Conservation (phyloP, 2,888 invertebrate species). For the Phalera bucephala region DNA sequence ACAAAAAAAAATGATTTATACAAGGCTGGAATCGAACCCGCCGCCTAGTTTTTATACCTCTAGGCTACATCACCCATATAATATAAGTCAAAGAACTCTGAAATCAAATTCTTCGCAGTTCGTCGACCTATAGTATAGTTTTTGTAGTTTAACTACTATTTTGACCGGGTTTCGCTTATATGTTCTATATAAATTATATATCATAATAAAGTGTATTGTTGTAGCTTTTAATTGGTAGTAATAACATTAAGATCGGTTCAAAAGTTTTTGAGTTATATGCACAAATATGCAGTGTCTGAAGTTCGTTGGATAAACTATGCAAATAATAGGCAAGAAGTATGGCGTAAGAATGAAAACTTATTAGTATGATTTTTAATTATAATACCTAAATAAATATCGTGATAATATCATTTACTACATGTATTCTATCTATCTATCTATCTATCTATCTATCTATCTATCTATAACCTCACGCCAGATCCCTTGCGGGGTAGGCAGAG, state of each 20-base stretch:
- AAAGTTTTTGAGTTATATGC: neutral
- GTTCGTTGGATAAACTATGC: too few relatives aligned
- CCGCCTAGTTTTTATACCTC: neutral
- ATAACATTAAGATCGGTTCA: neutral
- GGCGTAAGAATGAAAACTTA: too few relatives aligned
- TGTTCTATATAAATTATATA: neutral
- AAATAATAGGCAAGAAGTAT: too few relatives aligned
- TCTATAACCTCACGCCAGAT: too few relatives aligned
- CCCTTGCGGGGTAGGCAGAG: too few relatives aligned
- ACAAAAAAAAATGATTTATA: neutral
- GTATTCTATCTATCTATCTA: too few relatives aligned
- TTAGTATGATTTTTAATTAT: too few relatives aligned
- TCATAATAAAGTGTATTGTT: neutral
- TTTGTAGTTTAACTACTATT: neutral
- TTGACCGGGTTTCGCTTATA: neutral
- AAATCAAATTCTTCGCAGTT: conserved; percentile 7
- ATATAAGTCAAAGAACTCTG: conserved; percentile 7
- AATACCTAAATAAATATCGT: too few relatives aligned
- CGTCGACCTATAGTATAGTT: conserved; percentile 2
- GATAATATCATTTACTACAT: too few relatives aligned
- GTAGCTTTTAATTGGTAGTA: neutral
- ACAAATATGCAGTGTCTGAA: too few relatives aligned
- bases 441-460: too few relatives aligned
- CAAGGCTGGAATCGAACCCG: conserved; percentile 1
- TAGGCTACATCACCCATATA: conserved; percentile 10